Evolutionary conservation across 2,113 vertebrate genomes (phyloP).

Genomic region (Pimephales promelas): DNA sequence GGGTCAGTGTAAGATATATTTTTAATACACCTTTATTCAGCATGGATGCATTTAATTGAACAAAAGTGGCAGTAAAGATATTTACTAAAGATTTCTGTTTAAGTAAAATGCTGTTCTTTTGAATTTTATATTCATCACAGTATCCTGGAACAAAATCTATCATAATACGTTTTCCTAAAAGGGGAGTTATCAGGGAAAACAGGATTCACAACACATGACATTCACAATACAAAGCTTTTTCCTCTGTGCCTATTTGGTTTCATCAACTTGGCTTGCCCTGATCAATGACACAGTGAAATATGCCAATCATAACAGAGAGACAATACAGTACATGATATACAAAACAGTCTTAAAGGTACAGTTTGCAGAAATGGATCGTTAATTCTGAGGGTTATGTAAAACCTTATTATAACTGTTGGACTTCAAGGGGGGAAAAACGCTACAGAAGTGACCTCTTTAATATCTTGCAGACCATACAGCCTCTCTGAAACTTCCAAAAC

Average conservation of each 20-base stretch:
- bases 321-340: neutral
- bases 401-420: neutral
- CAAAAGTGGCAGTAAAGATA: too few species aligned
- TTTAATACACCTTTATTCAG: too few species aligned
- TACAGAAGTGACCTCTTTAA: neutral
- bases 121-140: too few species aligned
- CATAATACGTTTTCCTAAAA: neutral
- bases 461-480: neutral
- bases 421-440: neutral
- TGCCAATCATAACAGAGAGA: constrained; percentile 24
- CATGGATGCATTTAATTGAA: too few species aligned
- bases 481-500: constrained; percentile 26
- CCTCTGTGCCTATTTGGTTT: constrained; percentile 20
- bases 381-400: neutral
- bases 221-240: neutral
- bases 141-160: too few species aligned
- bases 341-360: neutral
- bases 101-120: too few species aligned
- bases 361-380: neutral
- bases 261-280: neutral
- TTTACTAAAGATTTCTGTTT: too few species aligned
- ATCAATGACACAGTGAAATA: neutral
- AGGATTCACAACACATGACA: neutral
- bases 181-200: neutral
- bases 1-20: too few species aligned